Base-by-base conservation (phyloP, 2,797 vertebrate species). In the Numenius phaeopus region DNA sequence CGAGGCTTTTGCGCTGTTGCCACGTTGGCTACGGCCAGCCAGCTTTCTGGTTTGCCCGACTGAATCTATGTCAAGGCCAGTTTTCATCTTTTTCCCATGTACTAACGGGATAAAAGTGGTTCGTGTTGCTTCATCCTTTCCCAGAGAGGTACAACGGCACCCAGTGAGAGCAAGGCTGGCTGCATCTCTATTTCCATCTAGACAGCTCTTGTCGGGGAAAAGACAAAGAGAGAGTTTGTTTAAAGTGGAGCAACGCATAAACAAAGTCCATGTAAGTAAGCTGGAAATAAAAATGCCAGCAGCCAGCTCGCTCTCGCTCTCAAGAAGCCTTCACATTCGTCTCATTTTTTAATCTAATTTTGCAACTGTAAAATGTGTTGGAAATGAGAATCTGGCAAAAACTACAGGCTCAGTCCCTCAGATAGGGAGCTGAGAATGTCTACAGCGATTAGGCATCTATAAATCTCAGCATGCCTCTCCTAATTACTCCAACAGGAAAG, bases 401-500 rank as follows among this genome's bases (percentile, higher is more conserved):
- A 67, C 79, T 59, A 42, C 54, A 23, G 88, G 79, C 89, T 79
- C 55, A 46, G 70, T 44, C 72, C 57, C 73, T 76, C 47, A 55
- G 84, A 89, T 24, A 90, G 78, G 54, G 81, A 90, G 84, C 86
- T 46, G 91, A 55, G 91, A 88, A 70, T 50, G 61, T 52, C 94
- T 95, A 90, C 75, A n/a, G 23, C 0, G 7, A 70, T 83, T 39
- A 87, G 80, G 29, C 6, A 34, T 46, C 97, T 47, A 29, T 94
- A 83, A 97, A 97, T 96, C 96, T 90, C 94, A 27, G 67, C 5
- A 5, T 92, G 96, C 59, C 84, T 90, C 58, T 89, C 57, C 87
- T 96, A 91, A 95, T 95, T 94, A 42, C 92, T 72, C 85, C 72
- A 20, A 83, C 79, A 97, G 97, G 97, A 97, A 97, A 95, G 65